Evolutionary conservation across 2,888 invertebrate species (phyloP).

Genomic region (Synergus itoensis): DNA sequence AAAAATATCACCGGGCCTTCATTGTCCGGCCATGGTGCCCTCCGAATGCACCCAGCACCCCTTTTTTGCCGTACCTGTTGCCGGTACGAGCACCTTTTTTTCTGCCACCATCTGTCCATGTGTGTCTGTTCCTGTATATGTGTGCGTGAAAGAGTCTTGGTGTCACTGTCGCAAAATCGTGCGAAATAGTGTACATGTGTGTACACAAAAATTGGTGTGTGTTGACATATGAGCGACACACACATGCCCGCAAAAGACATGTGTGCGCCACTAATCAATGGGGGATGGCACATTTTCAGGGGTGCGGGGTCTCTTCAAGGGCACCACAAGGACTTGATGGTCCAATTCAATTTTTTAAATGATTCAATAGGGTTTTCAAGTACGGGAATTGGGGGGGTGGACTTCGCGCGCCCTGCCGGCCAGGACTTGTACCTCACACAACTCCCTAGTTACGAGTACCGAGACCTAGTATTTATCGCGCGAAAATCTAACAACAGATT

Average conservation of each 20-base stretch:
- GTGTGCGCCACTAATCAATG: constrained; percentile 43
- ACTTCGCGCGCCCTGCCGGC: constrained; percentile 77
- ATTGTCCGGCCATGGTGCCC: constrained; percentile 34
- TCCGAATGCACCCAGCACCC: constrained; percentile 40
- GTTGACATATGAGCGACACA: constrained; percentile 1
- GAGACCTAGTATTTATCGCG: constrained; percentile 72
- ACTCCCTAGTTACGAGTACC: constrained; percentile 79
- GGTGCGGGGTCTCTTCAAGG: constrained; percentile 46
- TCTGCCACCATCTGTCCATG: constrained; percentile 35
- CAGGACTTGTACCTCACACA: constrained; percentile 78
- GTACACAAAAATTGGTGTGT: constrained; percentile 32
- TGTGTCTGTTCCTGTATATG: constrained; percentile 40
- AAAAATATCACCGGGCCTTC: constrained; percentile 23
- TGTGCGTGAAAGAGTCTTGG: constrained; percentile 41
- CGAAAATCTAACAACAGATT: constrained; percentile 1
- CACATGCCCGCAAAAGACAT: constrained; percentile 12
- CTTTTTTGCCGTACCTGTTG: constrained; percentile 42
- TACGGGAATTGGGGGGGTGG: constrained; percentile 77
- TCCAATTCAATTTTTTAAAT: constrained; percentile 23
- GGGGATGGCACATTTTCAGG: constrained; percentile 46
- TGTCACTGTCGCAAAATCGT: constrained; percentile 46
- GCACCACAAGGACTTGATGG: constrained; percentile 41
- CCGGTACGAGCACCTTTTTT: constrained; percentile 38
- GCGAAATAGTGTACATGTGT: constrained; percentile 44
- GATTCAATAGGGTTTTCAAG: constrained; percentile 65